Conservation (phyloP, 2,888 invertebrate species). For the Crematogaster levior region DNA sequence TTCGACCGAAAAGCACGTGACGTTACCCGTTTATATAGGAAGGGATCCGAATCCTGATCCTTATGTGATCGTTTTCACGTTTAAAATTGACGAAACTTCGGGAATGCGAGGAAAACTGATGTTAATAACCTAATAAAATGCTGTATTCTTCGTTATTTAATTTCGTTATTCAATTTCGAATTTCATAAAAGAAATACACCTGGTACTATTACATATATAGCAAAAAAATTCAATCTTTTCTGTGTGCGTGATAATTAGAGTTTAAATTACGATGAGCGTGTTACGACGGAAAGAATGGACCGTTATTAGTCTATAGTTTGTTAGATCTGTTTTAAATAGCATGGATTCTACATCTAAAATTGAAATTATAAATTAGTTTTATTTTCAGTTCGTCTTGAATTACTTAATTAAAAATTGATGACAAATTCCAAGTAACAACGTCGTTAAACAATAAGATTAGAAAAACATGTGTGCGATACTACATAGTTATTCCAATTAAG, state of each 20-base stretch:
- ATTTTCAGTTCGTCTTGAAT: neutral
- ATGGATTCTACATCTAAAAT: neutral
- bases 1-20: conserved; percentile 44
- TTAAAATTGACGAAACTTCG: neutral
- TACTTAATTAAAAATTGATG: neutral
- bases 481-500: neutral
- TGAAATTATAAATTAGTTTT: conserved; percentile 6
- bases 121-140: neutral
- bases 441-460: neutral
- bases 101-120: neutral
- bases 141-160: neutral
- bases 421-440: neutral
- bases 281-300: neutral
- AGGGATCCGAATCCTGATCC: neutral
- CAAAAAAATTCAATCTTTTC: neutral
- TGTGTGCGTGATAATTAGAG: neutral
- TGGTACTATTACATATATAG: neutral
- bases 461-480: neutral
- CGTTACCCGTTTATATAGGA: neutral
- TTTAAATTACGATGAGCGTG: neutral
- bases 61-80: neutral
- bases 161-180: too few relatives aligned
- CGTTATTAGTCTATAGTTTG: neutral
- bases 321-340: neutral
- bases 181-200: neutral